A percentile compares a stretch with the other conserved stretches of the same genome.
Evolutionary conservation across 2,113 vertebrate genomes (phyloP).

Genomic region (Anoplopoma fimbria): DNA sequence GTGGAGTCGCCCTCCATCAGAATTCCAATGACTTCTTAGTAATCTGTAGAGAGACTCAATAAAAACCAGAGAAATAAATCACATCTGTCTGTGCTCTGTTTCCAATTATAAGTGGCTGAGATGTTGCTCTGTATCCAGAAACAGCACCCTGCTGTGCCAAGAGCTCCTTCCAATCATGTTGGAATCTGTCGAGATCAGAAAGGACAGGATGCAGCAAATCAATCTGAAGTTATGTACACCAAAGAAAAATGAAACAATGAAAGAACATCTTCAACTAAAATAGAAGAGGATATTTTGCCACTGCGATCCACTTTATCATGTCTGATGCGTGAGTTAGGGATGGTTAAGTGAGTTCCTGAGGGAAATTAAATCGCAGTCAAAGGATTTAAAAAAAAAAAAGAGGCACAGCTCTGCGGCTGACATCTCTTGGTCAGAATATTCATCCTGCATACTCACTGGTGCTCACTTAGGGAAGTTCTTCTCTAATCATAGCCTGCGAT

Average conservation of each 20-base stretch:
- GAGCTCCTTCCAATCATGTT: constrained; percentile 8
- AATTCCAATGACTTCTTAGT: constrained; percentile 52
- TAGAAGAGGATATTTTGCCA: constrained; percentile 18
- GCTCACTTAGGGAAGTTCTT: constrained; percentile 4
- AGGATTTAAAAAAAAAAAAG: constrained; percentile 20
- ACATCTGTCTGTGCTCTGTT: constrained; percentile 26
- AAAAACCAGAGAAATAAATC: constrained; percentile 9
- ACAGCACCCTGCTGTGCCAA: not conserved
- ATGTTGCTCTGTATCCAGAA: constrained; percentile 16
- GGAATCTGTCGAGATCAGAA: constrained; percentile 29
- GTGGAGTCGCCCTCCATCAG: constrained; percentile 25
- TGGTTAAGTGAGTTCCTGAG: constrained; percentile 21
- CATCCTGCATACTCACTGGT: not conserved
- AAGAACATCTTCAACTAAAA: constrained; percentile 24
- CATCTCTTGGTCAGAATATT: constrained; percentile 12
- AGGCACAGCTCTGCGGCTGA: constrained; percentile 10
- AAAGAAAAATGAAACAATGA: constrained; percentile 6
- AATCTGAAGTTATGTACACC: constrained; percentile 5
- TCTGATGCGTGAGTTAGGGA: constrained; percentile 6
- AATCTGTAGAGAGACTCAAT: constrained; percentile 27
- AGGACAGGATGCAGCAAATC: constrained; percentile 15
- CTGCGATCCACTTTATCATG: constrained; percentile 22
- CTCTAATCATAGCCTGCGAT: constrained; percentile 31
- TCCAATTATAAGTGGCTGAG: constrained; percentile 14
- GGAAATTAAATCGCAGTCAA: constrained; percentile 22